Evolutionary conservation across 2,113 vertebrate genomes (phyloP).

Genomic region (Strix uralensis): DNA sequence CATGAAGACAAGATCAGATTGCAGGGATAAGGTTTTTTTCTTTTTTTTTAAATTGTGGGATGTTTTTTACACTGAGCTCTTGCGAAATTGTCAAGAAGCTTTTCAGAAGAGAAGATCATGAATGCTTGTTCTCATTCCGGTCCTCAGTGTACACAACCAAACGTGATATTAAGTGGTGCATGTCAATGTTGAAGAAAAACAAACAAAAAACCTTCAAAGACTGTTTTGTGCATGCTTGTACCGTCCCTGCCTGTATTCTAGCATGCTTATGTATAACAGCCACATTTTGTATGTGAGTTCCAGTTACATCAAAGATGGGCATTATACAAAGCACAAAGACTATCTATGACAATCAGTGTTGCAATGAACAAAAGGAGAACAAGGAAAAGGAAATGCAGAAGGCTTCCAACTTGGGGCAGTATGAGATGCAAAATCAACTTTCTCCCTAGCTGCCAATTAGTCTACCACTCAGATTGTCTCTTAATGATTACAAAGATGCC

Average conservation of each 20-base stretch:
- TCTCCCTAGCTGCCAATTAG: background rate
- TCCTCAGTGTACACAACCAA: conserved; percentile 62
- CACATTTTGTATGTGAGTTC: conserved; percentile 72
- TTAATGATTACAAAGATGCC: conserved; percentile 28
- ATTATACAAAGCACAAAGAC: conserved; percentile 82
- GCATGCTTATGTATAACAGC: conserved; percentile 78
- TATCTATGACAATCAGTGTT: conserved; percentile 80
- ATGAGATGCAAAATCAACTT: conserved; percentile 28
- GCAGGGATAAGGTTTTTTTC: conserved; percentile 23
- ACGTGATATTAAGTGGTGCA: conserved; percentile 75
- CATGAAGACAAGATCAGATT: conserved; percentile 43
- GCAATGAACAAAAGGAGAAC: conserved; percentile 29
- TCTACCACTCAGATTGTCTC: conserved; percentile 35
- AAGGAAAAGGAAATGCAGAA: background rate
- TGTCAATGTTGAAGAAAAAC: conserved; percentile 68
- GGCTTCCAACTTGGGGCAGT: background rate
- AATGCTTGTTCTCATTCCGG: conserved; percentile 39
- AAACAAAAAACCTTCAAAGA: conserved; percentile 29
- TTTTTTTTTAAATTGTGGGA: background rate
- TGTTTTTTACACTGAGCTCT: conserved; percentile 48
- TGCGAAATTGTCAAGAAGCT: conserved; percentile 61
- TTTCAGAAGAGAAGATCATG: conserved; percentile 50
- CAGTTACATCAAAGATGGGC: conserved; percentile 73
- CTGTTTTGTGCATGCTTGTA: conserved; percentile 80
- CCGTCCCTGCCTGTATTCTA: conserved; percentile 74